Evolutionary conservation across 2,113 vertebrate genomes (phyloP), one percentile per base, ranked within the genome.

Genomic region (Pelobates fuscus): DNA sequence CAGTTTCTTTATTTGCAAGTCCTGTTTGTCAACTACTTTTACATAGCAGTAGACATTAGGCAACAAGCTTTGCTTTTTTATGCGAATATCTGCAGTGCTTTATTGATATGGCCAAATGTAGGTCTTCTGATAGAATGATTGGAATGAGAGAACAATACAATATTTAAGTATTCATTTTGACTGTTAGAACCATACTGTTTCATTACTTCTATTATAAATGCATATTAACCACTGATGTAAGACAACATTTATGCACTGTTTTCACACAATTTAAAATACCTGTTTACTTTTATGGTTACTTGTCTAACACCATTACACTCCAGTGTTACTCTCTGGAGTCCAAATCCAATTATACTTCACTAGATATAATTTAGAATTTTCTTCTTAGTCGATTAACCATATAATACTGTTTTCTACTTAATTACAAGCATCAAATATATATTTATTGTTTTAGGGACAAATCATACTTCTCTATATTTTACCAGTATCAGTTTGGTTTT

Each of bases 361-460:
- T 91, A 86, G 87, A 90, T 89, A 87, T 88, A 89, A 91, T 91
- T 91, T 84, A 83, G 87, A 89, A 90, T 92, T 91, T 89, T 91
- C 86, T 88, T 84, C 78, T 90, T 88, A 89, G 86, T 90, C 90
- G 91, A 86, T 90, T 90, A 91, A 89, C 91, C 86, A 89, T 89
- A 87, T 88, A 91, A 91, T 90, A 91, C 91, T 90, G 85, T 86
- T 86, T 84, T 88, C 88, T 84, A 88, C 86, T 84, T 88, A 92
- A 89, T 90, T 87, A 89, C 84, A 75, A 84, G 83, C 74, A 85
- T 84, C 82, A 80, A 89, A 90, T 87, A 80, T 90, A 90, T 91
- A 88, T 91, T 92, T 91, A 87, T 87, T 86, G 87, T 86, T 86
- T 84, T 77, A 84, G 80, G 81, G 81, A 80, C 15, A 17, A 49